Base-by-base conservation (phyloP, 2,113 vertebrate genomes). In the Sturnira hondurensis region DNA sequence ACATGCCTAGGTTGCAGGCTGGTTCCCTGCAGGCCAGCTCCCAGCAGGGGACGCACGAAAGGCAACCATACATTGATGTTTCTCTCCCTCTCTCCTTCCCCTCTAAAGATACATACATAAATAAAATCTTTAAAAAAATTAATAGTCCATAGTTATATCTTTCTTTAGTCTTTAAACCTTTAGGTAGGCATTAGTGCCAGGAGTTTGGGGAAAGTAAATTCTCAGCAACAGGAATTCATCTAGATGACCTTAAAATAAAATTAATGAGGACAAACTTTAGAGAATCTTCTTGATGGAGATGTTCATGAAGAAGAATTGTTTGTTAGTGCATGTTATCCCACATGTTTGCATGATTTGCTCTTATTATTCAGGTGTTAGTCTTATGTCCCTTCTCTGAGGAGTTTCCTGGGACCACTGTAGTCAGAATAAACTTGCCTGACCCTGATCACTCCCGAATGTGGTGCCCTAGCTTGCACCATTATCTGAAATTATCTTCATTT, bases 121-220 rank as follows among this genome's bases (percentile, higher is more conserved):
- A n/a, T n/a, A n/a, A n/a, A n/a, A n/a, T n/a, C n/a, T n/a, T n/a
- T n/a, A n/a, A n/a, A n/a, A 71, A 94, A 86, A 58, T 74, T 31
- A 90, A n/a, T 90, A 61, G 71, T 71, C 14, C 26, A 6, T 76
- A 52, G 50, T 68, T 65, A 14, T 38, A 43, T 52, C 11, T 89
- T 65, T 54, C 56, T 91, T 67, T 11, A 24, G 19, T 78, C 16
- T 84, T 84, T 61, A 83, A 65, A 50, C n/a, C 10, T 70, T 80
- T 78, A 89, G 38, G 31, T 78, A 41, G 38, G 24, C 17, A 36
- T 71, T 74, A 87, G n/a, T 82, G 28, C 45, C 22, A 47, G 41
- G 54, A 93, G 13, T 90, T 82, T 86, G 36, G 45, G 52, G n/a
- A 86, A 85, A 67, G 54, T 65, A 84, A 81, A n/a, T 92, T 89